Conservation (phyloP, 2,888 invertebrate genomes). For the Microctonus brassicae region DNA sequence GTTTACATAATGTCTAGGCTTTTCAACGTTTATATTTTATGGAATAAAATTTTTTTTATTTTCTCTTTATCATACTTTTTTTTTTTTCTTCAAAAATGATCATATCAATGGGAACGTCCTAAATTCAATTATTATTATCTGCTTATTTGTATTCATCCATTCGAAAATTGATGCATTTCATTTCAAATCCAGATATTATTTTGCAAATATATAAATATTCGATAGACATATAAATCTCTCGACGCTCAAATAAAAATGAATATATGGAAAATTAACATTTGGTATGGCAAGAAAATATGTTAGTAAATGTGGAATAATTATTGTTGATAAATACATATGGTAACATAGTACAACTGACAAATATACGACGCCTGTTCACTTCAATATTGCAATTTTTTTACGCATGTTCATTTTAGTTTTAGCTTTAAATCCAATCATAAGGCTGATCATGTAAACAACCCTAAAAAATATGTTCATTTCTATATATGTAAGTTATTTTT, state of each 20-base stretch:
- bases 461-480: conserved; percentile 70
- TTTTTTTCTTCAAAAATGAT: conserved; percentile 26
- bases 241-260: conserved; percentile 47
- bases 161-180: conserved; percentile 25
- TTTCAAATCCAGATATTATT: conserved; percentile 19
- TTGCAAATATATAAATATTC: conserved; percentile 39
- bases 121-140: conserved; percentile 20
- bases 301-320: conserved; percentile 36
- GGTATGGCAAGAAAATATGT: conserved; percentile 63
- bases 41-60: conserved; percentile 22
- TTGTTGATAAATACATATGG: conserved; percentile 41
- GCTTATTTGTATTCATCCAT: conserved; percentile 28
- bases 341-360: conserved; percentile 57
- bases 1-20: conserved; percentile 62
- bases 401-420: conserved; percentile 34
- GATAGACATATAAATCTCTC: conserved; percentile 43
- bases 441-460: conserved; percentile 70
- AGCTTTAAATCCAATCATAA: conserved; percentile 66
- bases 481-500: conserved; percentile 62
- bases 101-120: not conserved
- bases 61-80: too few relatives aligned
- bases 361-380: conserved; percentile 53
- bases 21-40: conserved; percentile 43
- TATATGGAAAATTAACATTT: conserved; percentile 60
- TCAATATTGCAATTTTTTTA: conserved; percentile 47